Evolutionary conservation across 2,113 vertebrate species (phyloP).

Genomic region (Polyodon spathula): DNA sequence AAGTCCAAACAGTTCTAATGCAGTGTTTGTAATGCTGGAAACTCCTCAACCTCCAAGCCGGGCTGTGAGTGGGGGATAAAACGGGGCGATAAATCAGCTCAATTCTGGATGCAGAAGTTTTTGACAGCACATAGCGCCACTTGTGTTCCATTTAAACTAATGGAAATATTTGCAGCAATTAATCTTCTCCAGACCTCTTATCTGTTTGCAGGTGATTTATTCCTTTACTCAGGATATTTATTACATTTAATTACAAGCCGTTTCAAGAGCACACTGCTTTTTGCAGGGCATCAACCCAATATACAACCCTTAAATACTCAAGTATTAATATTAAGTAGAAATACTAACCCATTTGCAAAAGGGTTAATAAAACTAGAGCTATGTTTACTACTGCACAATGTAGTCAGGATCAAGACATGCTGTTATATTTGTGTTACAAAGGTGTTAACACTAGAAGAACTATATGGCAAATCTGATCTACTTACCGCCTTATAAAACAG

Average conservation of each 20-base stretch:
- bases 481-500: too few species aligned
- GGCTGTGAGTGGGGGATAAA: background rate
- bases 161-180: constrained; percentile 27
- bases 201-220: constrained; percentile 21
- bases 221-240: constrained; percentile 27
- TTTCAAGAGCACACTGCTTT: constrained; percentile 19
- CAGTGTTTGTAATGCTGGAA: too few species aligned
- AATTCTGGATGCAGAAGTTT: constrained; percentile 7
- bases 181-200: constrained; percentile 26
- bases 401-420: too few species aligned
- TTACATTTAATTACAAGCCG: constrained; percentile 28
- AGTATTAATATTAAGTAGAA: too few species aligned
- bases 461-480: too few species aligned
- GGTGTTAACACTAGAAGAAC: too few species aligned
- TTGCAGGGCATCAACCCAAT: constrained; percentile 10
- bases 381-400: too few species aligned
- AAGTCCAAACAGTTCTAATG: too few species aligned
- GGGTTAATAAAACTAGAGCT: too few species aligned
- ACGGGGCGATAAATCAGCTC: background rate
- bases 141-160: constrained; percentile 22
- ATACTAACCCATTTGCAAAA: too few species aligned
- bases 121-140: constrained; percentile 12
- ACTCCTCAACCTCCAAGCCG: too few species aligned
- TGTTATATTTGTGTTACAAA: too few species aligned
- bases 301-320: background rate